Base-by-base conservation (phyloP, 2,113 vertebrate species). In the Tympanuchus pallidicinctus region DNA sequence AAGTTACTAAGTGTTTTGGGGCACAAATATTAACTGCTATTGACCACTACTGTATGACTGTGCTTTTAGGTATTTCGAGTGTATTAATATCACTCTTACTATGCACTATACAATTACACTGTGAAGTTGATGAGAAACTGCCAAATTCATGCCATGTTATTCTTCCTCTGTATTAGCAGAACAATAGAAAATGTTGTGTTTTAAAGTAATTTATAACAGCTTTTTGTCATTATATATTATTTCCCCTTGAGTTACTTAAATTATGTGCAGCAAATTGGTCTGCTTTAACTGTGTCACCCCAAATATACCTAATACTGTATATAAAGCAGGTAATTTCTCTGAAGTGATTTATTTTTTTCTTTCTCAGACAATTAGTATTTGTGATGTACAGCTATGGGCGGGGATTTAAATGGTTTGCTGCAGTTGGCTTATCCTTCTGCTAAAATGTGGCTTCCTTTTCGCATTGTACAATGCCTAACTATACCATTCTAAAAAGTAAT, bases 161-260 rank as follows among this genome's bases (percentile, higher is more conserved):
- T 91, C 8, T 94, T 73, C 42, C 88, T 52, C 43, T 30, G 20
- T 59, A 43, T 2, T 67, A 34, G 52, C 66, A 77, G 65, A 81
- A 76, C 11, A 72, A 43, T 74, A 77, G 56, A 63, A 83, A 79
- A 71, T 89, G 47, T 83, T 92, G 79, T 85, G 38, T 21, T 81
- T 90, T 60, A 67, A 86, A 87, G 59, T 78, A 60, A 81, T 86
- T 94, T 67, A 87, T 96, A 71, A 88, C 78, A 87, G 75, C 73
- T 95, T 88, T 86, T 66, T 96, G 59, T 87, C 91, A 82, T 73
- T 90, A 82, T 79, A 70, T 76, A 47, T 84, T 63, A 76, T n/a
- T 86, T 80, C 95, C 42, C 86, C 32, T 87, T 81, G 47, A 77
- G 54, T 83, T 82, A 30, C 27, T 74, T 81, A 60, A 77, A 15